Conservation (phyloP, 2,113 vertebrate species). For the Oreotrochilus melanogaster region DNA sequence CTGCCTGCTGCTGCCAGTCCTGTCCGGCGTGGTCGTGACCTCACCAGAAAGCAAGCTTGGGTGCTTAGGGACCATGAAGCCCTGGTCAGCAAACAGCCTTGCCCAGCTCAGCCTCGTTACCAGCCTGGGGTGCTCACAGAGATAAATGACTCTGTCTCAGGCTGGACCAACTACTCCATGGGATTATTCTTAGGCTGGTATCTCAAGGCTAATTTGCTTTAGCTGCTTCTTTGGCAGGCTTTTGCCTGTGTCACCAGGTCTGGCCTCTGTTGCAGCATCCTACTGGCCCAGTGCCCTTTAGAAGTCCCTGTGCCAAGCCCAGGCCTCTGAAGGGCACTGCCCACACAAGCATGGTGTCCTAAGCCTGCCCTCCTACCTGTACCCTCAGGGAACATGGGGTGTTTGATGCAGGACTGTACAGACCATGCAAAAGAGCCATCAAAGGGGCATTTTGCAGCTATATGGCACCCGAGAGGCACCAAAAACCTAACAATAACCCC, state of each 20-base stretch:
- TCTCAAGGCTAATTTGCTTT: background rate
- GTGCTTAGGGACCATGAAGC: background rate
- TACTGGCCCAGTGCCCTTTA: accelerated
- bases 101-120: background rate
- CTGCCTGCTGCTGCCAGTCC: accelerated
- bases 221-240: background rate
- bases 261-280: background rate
- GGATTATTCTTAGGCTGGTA: background rate
- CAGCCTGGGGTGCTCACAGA: background rate
- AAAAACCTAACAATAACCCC: background rate
- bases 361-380: background rate
- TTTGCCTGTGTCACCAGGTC: background rate
- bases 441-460: background rate
- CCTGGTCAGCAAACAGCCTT: background rate
- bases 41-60: background rate
- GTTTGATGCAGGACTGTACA: background rate
- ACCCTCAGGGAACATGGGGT: accelerated
- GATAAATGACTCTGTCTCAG: background rate
- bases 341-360: accelerated
- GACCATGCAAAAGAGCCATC: accelerated
- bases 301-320: accelerated
- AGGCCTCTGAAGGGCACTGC: background rate
- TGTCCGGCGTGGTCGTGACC: background rate
- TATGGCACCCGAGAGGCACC: background rate
- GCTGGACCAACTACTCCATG: background rate